Evolutionary conservation across 2,888 invertebrate species (phyloP).

Genomic region (Leucoptera coffeella): DNA sequence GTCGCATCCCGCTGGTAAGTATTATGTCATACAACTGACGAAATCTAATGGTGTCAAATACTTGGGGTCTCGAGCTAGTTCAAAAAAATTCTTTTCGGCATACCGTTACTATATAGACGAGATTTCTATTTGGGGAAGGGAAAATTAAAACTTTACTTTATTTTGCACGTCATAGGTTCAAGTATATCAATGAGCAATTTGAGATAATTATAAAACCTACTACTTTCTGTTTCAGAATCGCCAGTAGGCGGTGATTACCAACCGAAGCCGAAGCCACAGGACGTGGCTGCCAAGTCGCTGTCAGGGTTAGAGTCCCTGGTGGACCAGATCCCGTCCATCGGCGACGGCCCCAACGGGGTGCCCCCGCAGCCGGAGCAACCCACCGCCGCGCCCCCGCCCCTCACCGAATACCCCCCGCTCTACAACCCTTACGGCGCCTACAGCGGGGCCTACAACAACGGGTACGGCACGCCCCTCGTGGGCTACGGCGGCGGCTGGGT

Average conservation of each 20-base stretch:
- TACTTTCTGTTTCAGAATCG: conserved; percentile 13
- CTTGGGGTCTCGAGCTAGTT: too few relatives aligned
- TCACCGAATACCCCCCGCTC: conserved; percentile 17
- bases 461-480: conserved; percentile 42
- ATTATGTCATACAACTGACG: too few relatives aligned
- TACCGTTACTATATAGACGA: too few relatives aligned
- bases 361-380: conserved; percentile 14
- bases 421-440: conserved; percentile 33
- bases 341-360: conserved; percentile 55
- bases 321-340: conserved; percentile 86
- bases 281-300: conserved; percentile 79
- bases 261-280: conserved; percentile 50
- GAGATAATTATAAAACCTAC: background rate
- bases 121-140: too few relatives aligned
- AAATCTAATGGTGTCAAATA: too few relatives aligned
- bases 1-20: too few relatives aligned
- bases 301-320: conserved; percentile 85
- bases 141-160: too few relatives aligned
- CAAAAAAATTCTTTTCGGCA: too few relatives aligned
- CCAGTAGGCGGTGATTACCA: conserved; percentile 26
- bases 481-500: conserved; percentile 43
- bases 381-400: conserved; percentile 9
- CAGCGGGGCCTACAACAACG: conserved; percentile 20
- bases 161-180: too few relatives aligned
- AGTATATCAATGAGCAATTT: too few relatives aligned